A percentile compares a stretch with the other conserved stretches of the same genome.
Conservation (phyloP, 2,888 invertebrate species). For the Tethea ocularis region DNA sequence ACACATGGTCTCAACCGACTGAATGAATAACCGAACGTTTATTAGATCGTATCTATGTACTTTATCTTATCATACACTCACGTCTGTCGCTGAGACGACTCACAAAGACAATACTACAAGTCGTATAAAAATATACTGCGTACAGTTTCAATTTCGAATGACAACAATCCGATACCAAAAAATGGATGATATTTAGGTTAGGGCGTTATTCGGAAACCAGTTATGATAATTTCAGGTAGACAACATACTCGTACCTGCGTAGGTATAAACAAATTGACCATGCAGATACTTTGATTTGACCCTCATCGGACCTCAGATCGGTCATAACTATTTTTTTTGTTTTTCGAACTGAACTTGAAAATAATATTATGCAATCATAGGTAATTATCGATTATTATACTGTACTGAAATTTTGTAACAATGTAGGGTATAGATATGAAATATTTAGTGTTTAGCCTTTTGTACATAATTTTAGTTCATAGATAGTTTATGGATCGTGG, state of each 20-base stretch:
- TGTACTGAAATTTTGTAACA: constrained; percentile 1
- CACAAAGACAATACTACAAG: constrained; percentile 17
- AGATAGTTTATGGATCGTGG: no score
- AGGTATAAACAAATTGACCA: not conserved
- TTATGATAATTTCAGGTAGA: constrained; percentile 18
- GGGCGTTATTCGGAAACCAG: constrained; percentile 17
- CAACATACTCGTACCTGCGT: constrained; percentile 4
- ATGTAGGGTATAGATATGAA: not conserved
- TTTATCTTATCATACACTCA: constrained; percentile 57
- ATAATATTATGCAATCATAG: not conserved
- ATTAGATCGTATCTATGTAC: constrained; percentile 30
- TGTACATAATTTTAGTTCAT: not conserved
- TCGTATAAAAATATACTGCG: constrained; percentile 1
- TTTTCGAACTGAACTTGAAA: no score
- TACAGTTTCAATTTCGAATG: constrained; percentile 7
- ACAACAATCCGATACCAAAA: constrained; percentile 9
- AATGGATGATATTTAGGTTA: not conserved
- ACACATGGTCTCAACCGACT: constrained; percentile 38
- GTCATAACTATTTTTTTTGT: not conserved
- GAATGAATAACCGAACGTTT: constrained; percentile 39
- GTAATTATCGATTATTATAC: not conserved
- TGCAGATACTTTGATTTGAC: not conserved
- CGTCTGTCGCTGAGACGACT: constrained; percentile 17
- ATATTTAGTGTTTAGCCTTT: not conserved
- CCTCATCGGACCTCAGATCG: not conserved